Base-by-base conservation (phyloP, 1,140 invertebrate genomes). In the Mycetomoellerius zeteki region DNA sequence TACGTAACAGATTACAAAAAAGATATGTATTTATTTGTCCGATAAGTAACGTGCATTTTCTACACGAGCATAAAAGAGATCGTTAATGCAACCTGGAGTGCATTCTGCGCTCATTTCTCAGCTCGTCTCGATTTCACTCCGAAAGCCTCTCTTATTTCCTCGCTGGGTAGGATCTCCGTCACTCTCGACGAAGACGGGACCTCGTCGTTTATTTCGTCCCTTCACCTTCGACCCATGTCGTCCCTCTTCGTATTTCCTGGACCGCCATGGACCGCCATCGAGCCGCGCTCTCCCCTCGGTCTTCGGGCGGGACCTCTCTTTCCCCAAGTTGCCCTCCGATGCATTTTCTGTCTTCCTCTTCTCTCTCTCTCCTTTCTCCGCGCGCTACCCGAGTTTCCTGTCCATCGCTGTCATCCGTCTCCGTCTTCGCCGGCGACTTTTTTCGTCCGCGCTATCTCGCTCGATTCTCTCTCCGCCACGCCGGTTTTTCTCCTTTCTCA, bases 201-300 rank as follows among this genome's bases (percentile, higher is more conserved):
- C 88, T 69, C 87, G 82, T 88, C 87, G 77, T 91, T 91, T 91
- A 91, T 91, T 91, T 88, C 87, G 89, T 91, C 71, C 89, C 73
- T 52, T 90, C 89, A 81, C 86, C 89, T 91, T 77, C 80, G 80
- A 88, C 87, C 87, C 85, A 43, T 43, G 47, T 14, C 89, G 62
- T 88, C 71, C 80, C 71, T 82, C 85, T 73, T 87, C 85, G 88
- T 86, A 65, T 90, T 91, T 88, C 78, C 89, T 84, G 85, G 58
- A 84, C 86, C 82, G 58, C 72, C 64, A 72, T 84, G 85, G 58
- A 84, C 86, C 82, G 58, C 72, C 64, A 72, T 85, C 65, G 87
- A 50, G 37, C 60, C 81, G 58, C 87, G 10, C 65, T 52, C 37
- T 62, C 37, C 27, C 8, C 47, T 43, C 73, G 19, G 10, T 30